A percentile compares a stretch with the other conserved stretches of the same genome.
phyloP scores from a whole-genome alignment of 2,113 vertebrate genomes.

The Paralichthys olivaceus region DNA sequence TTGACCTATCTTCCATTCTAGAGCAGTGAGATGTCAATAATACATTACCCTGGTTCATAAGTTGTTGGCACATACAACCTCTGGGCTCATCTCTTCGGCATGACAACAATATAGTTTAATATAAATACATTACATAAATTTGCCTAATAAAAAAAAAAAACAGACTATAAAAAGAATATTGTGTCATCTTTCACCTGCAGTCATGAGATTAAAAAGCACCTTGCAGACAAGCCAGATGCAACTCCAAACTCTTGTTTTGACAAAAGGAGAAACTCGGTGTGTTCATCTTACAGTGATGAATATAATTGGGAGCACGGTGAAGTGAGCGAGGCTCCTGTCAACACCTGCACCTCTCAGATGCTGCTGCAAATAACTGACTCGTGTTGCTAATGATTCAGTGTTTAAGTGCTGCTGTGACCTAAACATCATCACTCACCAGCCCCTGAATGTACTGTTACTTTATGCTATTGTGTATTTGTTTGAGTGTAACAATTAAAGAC shows the following conservation, averaged over 20 bases:
- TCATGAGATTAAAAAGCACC: constrained; percentile 19
- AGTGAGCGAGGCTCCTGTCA: constrained; percentile 42
- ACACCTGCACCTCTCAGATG: constrained; percentile 43
- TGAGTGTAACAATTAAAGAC: background rate
- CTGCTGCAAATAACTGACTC: constrained; percentile 61
- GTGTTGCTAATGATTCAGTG: constrained; percentile 42
- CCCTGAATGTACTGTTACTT: constrained; percentile 8
- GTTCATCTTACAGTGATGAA: constrained; percentile 29
- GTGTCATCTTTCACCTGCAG: background rate
- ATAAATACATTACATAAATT: constrained; percentile 1
- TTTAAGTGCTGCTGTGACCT: constrained; percentile 56
- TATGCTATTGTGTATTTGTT: background rate
- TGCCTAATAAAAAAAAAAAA: background rate
- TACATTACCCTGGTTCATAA: background rate
- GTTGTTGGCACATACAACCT: background rate
- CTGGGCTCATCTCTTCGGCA: background rate
- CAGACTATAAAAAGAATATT: background rate
- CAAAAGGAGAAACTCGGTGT: constrained; percentile 29
- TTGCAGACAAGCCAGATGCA: background rate
- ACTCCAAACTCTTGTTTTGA: constrained; percentile 28
- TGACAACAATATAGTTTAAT: background rate
- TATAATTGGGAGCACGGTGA: constrained; percentile 26
- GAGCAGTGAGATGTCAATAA: background rate
- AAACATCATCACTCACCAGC: constrained; percentile 44
- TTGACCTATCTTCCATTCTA: background rate